Evolutionary conservation across 2,888 invertebrate genomes (phyloP), one percentile per base, ranked within the genome.

Genomic region (Stramonita haemastoma): DNA sequence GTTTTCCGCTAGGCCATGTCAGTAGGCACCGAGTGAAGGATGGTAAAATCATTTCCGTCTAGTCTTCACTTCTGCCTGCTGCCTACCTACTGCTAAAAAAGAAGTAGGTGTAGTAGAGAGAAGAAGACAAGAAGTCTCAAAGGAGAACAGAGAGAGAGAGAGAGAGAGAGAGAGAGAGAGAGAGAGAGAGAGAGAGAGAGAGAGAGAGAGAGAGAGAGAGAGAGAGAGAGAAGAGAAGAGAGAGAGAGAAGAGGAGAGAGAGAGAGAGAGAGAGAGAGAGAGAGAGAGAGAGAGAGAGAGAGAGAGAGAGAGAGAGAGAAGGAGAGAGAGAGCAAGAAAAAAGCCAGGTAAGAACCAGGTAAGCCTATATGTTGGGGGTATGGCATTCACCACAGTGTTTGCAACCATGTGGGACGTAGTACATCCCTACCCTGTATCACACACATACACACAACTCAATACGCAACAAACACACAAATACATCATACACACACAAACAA

Each of bases 151-250:
- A 19, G 60, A 60, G 60, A 60, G 60, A 15, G 19, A 60, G 19
- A 60, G 60, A 60, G 60, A 60, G 60, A 60, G 60, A 60, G 77
- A 4, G 77, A 32, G 29, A 32, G 29, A 17, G 19, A 34, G 34
- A 34, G 79, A 79, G 79, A 79, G 79, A 79, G 34, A 79, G 34
- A 32, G 34, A 32, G 13, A 32, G 79, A 8, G 32, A 32, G 13
- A 6, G 34, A 32, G 79, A 79, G 79, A 79, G 79, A 79, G 79
- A 79, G 79, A 34, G 34, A 79, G 34, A 34, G 34, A 79, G 79
- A 34, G 15, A 79, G 79, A 34, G 34, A 79, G 79, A 34, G 34
- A 34, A 19, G 8, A 17, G 34, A 34, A 79, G 79, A 79, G 13
- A 79, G 79, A 66, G 6, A 6, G 66, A 66, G 19, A 66, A 66